Conservation (phyloP, 1,140 invertebrate species). For the Mizuhopecten yessoensis region DNA sequence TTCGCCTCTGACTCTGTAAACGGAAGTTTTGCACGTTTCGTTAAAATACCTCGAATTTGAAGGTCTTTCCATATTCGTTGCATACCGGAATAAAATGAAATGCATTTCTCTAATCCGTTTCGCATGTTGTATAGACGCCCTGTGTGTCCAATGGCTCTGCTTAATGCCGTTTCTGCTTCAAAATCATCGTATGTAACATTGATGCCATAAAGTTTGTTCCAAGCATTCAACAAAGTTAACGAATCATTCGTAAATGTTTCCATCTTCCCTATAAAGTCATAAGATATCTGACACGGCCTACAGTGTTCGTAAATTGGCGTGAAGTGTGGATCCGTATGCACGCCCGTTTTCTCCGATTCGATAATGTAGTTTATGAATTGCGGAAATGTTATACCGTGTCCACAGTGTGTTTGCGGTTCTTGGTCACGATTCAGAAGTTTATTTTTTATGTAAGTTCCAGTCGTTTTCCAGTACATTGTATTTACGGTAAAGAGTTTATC, state of each 20-base stretch:
- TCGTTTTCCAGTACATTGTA: constrained; percentile 54
- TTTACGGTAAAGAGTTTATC: constrained; percentile 64
- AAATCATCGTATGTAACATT: constrained; percentile 60
- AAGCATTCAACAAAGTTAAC: constrained; percentile 56
- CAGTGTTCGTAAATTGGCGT: constrained; percentile 64
- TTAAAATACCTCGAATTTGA: constrained; percentile 64
- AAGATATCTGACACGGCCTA: constrained; percentile 63
- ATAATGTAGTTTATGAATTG: constrained; percentile 70
- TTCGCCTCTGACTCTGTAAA: not conserved
- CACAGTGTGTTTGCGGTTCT: constrained; percentile 50
- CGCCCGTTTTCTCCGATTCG: constrained; percentile 20
- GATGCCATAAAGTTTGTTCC: constrained; percentile 49
- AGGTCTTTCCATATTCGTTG: constrained; percentile 63
- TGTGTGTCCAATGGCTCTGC: constrained; percentile 39
- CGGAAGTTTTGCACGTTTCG: constrained; percentile 52
- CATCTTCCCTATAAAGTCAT: no score
- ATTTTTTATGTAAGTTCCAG: constrained; percentile 43
- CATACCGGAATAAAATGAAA: constrained; percentile 57
- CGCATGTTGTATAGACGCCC: constrained; percentile 47
- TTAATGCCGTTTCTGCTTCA: constrained; percentile 53
- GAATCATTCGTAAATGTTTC: constrained; percentile 67
- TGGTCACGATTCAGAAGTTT: not conserved
- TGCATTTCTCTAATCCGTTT: constrained; percentile 46
- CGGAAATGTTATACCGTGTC: constrained; percentile 64
- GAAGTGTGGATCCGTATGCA: constrained; percentile 61